Percentiles rank a stretch among this genome's conserved stretches.
These are phyloP conservation scores for Grus americana DNA, from an alignment of 2,113 vertebrate genomes.

Conservation along the genomic window DNA sequence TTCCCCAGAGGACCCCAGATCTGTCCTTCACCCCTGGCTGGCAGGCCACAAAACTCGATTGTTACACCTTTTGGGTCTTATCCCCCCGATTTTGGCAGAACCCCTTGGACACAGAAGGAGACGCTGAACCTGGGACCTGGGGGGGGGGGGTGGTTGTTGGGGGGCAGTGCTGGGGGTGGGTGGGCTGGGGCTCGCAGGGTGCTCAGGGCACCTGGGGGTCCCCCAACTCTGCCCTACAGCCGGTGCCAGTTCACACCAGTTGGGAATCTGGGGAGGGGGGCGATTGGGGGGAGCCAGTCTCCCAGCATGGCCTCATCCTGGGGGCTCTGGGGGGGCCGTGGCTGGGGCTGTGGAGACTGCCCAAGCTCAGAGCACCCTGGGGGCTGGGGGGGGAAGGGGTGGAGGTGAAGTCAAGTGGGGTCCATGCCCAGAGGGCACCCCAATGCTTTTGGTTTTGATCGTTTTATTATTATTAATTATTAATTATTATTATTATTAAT, in stretches of 20 bases:
- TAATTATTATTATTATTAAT: conserved; percentile 34
- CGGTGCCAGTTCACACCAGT: not conserved
- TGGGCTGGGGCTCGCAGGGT: not conserved
- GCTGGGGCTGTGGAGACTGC: not conserved
- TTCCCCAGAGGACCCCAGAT: not conserved
- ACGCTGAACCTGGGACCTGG: not conserved
- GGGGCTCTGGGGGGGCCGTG: not conserved
- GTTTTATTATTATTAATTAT: conserved; percentile 36
- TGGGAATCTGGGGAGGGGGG: not conserved
- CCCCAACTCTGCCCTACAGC: not conserved
- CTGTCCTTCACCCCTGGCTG: not conserved
- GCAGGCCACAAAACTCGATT: not conserved
- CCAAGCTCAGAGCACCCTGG: not conserved
- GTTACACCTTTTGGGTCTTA: not conserved
- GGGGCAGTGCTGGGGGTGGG: not conserved
- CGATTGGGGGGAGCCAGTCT: not conserved
- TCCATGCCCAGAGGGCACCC: conserved; percentile 13
- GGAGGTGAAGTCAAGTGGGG: not conserved
- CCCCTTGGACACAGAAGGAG: not conserved
- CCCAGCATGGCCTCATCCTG: not conserved
- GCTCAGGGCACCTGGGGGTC: not conserved
- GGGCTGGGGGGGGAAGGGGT: not conserved
- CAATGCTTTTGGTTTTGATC: not conserved
- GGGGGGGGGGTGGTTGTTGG: not conserved
- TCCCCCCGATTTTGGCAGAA: not conserved